Conservation (phyloP, 1,140 invertebrate genomes). For the Caenorhabditis briggsae region DNA sequence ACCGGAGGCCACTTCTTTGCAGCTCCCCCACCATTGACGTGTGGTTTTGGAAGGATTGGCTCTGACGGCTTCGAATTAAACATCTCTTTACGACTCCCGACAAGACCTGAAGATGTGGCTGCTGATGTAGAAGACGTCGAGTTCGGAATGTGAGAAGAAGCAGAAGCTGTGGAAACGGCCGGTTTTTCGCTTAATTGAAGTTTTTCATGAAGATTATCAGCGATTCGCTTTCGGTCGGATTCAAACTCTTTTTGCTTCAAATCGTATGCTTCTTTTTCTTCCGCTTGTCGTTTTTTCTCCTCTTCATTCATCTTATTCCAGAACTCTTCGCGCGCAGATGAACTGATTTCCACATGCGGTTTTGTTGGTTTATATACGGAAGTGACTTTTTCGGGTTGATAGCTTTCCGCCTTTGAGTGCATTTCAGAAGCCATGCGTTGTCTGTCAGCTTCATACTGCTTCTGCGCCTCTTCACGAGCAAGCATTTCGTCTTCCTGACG, state of each 20-base stretch:
- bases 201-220: constrained; percentile 65
- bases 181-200: constrained; percentile 59
- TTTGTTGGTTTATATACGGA: constrained; percentile 46
- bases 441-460: constrained; percentile 30
- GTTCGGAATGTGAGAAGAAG: constrained; percentile 20
- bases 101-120: constrained; percentile 55
- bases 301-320: constrained; percentile 69
- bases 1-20: constrained; percentile 21
- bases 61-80: constrained; percentile 69
- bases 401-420: constrained; percentile 67
- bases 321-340: constrained; percentile 71
- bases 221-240: constrained; percentile 64
- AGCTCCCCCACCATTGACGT: constrained; percentile 13
- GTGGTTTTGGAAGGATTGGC: constrained; percentile 1
- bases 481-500: constrained; percentile 32
- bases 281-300: constrained; percentile 12
- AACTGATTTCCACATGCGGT: constrained; percentile 66
- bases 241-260: constrained; percentile 68
- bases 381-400: constrained; percentile 62
- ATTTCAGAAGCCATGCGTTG: constrained; percentile 63
- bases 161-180: background rate
- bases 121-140: constrained; percentile 47
- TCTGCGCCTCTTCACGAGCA: constrained; percentile 14
- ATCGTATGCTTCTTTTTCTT: constrained; percentile 56
- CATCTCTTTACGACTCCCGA: constrained; percentile 66